A percentile compares a stretch with the other conserved stretches of the same genome.
phyloP scores from a whole-genome alignment of 2,797 vertebrate genomes.

The Sus cebifrons region DNA sequence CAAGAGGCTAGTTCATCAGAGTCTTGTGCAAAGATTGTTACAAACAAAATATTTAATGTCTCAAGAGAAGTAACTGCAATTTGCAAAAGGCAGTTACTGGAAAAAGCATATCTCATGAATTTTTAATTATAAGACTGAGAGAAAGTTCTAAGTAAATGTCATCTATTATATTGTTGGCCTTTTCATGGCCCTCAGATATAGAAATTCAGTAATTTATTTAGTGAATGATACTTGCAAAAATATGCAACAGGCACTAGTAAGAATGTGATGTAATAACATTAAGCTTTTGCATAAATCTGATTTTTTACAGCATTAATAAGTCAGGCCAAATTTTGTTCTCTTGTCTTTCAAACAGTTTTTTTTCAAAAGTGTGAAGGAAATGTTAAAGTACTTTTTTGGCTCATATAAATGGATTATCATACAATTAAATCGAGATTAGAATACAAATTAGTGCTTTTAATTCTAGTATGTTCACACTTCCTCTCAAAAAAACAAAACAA shows the following conservation, averaged over 20 bases:
- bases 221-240: not conserved
- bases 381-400: not conserved
- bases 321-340: not conserved
- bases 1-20: not conserved
- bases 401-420: not conserved
- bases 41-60: not conserved
- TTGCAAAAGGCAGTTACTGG: slow-evolving; percentile 39
- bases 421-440: slow-evolving; percentile 2
- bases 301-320: not conserved
- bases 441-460: not conserved
- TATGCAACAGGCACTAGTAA: not conserved
- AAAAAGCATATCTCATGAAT: not conserved
- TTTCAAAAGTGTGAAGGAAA: not conserved
- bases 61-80: not conserved
- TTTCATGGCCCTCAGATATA: not conserved
- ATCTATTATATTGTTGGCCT: not conserved
- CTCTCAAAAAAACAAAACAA: not conserved
- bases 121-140: slow-evolving; percentile 8
- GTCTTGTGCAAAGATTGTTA: not conserved
- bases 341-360: not conserved
- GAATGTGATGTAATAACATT: not conserved
- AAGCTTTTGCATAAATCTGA: not conserved
- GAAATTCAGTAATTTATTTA: slow-evolving; percentile 44
- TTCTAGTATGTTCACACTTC: not conserved
- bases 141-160: not conserved